Evolutionary conservation across 1,140 invertebrate genomes (phyloP).

Genomic region (Hetaerina americana): DNA sequence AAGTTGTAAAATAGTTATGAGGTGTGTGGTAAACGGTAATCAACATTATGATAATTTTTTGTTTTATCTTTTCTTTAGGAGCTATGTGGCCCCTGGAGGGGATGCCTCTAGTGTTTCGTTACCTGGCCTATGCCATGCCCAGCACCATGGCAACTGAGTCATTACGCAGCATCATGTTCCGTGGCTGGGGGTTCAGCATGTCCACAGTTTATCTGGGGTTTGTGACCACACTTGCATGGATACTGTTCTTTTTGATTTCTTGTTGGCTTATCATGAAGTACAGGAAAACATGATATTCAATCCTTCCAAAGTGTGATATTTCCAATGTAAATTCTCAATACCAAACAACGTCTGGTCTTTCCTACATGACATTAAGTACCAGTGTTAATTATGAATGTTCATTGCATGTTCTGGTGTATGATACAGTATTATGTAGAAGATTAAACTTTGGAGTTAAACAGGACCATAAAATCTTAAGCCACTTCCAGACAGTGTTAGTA

Average conservation of each 20-base stretch:
- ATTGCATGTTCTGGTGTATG: too few relatives aligned
- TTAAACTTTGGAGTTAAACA: too few relatives aligned
- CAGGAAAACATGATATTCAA: slow-evolving; percentile 2
- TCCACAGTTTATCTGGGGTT: slow-evolving; percentile 36
- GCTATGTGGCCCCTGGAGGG: slow-evolving; percentile 46
- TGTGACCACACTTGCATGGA: slow-evolving; percentile 33
- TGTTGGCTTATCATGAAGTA: slow-evolving; percentile 22
- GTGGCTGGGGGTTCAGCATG: slow-evolving; percentile 36
- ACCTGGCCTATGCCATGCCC: slow-evolving; percentile 36
- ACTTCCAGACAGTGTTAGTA: too few relatives aligned
- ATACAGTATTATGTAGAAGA: too few relatives aligned
- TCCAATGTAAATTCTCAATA: too few relatives aligned
- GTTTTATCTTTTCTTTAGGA: slow-evolving; percentile 25
- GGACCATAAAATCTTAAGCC: too few relatives aligned
- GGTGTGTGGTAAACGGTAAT: too few relatives aligned
- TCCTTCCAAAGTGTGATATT: too few relatives aligned
- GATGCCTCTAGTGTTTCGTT: slow-evolving; percentile 34
- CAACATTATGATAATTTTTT: neutral
- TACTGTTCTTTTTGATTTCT: slow-evolving; percentile 28
- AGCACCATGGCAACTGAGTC: slow-evolving; percentile 39
- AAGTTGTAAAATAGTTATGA: too few relatives aligned
- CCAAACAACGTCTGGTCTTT: too few relatives aligned
- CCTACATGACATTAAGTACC: too few relatives aligned
- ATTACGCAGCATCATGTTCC: slow-evolving; percentile 36
- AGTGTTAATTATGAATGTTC: too few relatives aligned